These are phyloP conservation scores for Neoseiulus cucumeris DNA, from an alignment of 1,140 invertebrate genomes.

Conservation along the genomic window DNA sequence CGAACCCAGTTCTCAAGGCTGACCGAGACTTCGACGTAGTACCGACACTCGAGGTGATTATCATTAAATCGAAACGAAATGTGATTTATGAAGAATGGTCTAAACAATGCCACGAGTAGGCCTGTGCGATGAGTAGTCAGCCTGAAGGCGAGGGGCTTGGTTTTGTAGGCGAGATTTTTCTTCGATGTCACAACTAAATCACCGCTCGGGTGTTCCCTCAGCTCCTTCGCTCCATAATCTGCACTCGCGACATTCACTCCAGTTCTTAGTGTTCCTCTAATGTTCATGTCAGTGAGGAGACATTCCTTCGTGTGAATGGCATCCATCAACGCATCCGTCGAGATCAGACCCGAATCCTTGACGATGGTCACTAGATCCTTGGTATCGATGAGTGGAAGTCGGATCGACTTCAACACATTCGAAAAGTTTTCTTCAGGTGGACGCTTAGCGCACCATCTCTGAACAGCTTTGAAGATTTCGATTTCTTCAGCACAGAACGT, in stretches of 20 bases:
- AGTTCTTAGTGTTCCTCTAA: conserved; percentile 41
- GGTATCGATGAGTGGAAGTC: conserved; percentile 65
- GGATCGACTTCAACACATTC: conserved; percentile 34
- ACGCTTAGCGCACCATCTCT: conserved; percentile 61
- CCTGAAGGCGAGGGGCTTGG: conserved; percentile 73
- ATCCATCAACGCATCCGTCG: conserved; percentile 73
- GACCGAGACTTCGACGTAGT: conserved; percentile 87
- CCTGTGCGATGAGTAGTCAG: conserved; percentile 67
- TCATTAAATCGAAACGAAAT: conserved; percentile 84
- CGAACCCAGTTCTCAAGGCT: conserved; percentile 85
- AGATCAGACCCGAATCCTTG: conserved; percentile 57
- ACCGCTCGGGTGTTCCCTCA: conserved; percentile 69
- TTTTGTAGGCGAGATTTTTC: conserved; percentile 52
- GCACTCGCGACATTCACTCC: conserved; percentile 74
- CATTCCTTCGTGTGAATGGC: conserved; percentile 58
- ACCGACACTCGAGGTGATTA: conserved; percentile 66
- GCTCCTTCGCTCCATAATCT: conserved; percentile 52
- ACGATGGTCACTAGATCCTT: conserved; percentile 70
- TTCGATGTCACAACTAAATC: conserved; percentile 67
- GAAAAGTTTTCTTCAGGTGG: conserved; percentile 24
- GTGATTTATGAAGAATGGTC: conserved; percentile 77
- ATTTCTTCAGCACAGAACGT: conserved; percentile 90
- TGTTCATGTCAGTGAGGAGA: conserved; percentile 50
- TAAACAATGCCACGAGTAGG: conserved; percentile 67
- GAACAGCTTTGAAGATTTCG: conserved; percentile 75